A percentile compares a stretch with the other conserved stretches of the same genome.
phyloP scores from a whole-genome alignment of 2,797 vertebrate species.

The Monodelphis domestica region DNA sequence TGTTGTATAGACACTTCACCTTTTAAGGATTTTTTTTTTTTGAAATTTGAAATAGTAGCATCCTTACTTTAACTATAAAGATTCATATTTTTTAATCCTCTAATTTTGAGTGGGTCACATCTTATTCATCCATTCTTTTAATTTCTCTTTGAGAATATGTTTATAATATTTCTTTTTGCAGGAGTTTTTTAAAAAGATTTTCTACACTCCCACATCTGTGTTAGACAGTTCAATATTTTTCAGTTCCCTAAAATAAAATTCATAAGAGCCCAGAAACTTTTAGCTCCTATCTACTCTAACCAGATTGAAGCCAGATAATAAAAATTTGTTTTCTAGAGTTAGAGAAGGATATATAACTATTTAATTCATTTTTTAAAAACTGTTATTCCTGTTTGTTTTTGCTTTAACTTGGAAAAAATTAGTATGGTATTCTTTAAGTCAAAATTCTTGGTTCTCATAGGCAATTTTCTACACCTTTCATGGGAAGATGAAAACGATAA shows the following conservation, averaged over 20 bases:
- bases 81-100: background rate
- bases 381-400: background rate
- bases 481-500: background rate
- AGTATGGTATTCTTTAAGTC: background rate
- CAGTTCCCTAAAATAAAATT: background rate
- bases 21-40: background rate
- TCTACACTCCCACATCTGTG: background rate
- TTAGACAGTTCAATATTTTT: background rate
- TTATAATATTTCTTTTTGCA: no score
- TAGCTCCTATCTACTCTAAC: background rate
- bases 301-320: background rate
- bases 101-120: background rate
- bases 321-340: background rate
- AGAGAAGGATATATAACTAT: background rate
- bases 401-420: background rate
- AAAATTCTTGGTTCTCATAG: background rate
- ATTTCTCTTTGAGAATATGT: no score
- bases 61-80: background rate
- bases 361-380: background rate
- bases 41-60: background rate
- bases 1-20: background rate
- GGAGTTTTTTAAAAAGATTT: no score
- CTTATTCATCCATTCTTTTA: background rate
- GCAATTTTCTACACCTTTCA: background rate
- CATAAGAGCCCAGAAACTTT: background rate